Conservation (phyloP, 2,888 invertebrate species). For the Frankliniella fusca region DNA sequence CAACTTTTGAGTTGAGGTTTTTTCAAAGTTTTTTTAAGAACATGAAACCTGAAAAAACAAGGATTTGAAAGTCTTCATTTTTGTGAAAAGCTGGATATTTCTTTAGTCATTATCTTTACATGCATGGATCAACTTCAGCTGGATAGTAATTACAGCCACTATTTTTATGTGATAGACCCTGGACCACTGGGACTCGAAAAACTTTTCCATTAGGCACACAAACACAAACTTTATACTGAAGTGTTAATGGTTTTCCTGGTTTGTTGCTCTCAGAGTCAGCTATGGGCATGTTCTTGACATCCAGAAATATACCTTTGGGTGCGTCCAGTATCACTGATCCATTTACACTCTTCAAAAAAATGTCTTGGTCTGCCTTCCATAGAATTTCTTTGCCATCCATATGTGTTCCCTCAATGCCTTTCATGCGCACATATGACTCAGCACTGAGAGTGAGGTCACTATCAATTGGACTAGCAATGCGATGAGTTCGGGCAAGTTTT, state of each 20-base stretch:
- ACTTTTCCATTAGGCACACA: slow-evolving; percentile 86
- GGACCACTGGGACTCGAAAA: slow-evolving; percentile 69
- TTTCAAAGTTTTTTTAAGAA: no score
- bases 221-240: slow-evolving; percentile 80
- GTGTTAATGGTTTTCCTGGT: slow-evolving; percentile 42
- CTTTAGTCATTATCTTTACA: background rate
- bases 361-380: slow-evolving; percentile 74
- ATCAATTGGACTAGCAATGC: slow-evolving; percentile 69
- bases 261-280: slow-evolving; percentile 52
- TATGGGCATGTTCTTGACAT: slow-evolving; percentile 66
- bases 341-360: slow-evolving; percentile 69
- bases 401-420: slow-evolving; percentile 68
- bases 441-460: slow-evolving; percentile 64
- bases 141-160: background rate
- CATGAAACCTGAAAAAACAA: no score
- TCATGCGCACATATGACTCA: slow-evolving; percentile 60
- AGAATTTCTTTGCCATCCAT: slow-evolving; percentile 68
- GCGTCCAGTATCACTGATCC: slow-evolving; percentile 68
- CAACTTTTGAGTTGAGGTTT: no score
- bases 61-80: no score
- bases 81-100: no score
- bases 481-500: slow-evolving; percentile 60
- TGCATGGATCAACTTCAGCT: background rate
- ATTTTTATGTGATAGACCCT: slow-evolving; percentile 45
- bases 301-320: slow-evolving; percentile 65